Base-by-base conservation (phyloP, 2,113 vertebrate genomes). In the Coregonus clupeaformis region DNA sequence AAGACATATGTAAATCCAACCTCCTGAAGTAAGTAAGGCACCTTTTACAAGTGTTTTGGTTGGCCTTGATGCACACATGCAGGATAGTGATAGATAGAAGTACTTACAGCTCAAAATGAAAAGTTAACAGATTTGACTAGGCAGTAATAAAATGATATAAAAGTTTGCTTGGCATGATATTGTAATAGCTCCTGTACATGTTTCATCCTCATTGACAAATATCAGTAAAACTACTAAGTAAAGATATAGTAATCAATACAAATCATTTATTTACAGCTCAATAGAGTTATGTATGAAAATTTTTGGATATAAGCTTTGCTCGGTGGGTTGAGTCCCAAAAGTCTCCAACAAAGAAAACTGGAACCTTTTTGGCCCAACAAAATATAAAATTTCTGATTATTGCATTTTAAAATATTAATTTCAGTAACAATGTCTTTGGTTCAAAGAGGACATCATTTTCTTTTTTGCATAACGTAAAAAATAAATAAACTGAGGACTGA, bases 381-480 rank as follows among this genome's bases (percentile, higher is more conserved):
- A 86, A 85, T 80, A 74, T 81, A 82, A 86, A 86, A 82, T 77
- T 83, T 81, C 82, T 83, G 76, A 82, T 82, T 78, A 55, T 30
- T 49, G 85, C 64, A 20, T 59, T 62, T 73, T 71, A 55, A 11
- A 81, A 14, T 75, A 82, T 45, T 68, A 25, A 16, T 68, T 22
- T 84, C 80, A 80, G 74, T 86, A 89, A 92, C 85, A 88, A 85
- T 73, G 3, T 86, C 84, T 84, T 82, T 80, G 88, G 85, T 85
- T 84, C 75, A 42, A 77, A 57, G 72, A 4, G 22, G 85, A 82
- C 76, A 69, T 24, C 25, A 65, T 70, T 55, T 73, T 49, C 69
- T 62, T 84, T 85, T 86, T 90, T 90, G 88, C 86, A 89, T 87
- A 84, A 75, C 49, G 84, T 85, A 84, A 85, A 45, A 68, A 66